Percentiles rank a stretch among this genome's conserved stretches.
Conservation (phyloP, 1,140 invertebrate genomes). For the Zaprionus ornatus region DNA sequence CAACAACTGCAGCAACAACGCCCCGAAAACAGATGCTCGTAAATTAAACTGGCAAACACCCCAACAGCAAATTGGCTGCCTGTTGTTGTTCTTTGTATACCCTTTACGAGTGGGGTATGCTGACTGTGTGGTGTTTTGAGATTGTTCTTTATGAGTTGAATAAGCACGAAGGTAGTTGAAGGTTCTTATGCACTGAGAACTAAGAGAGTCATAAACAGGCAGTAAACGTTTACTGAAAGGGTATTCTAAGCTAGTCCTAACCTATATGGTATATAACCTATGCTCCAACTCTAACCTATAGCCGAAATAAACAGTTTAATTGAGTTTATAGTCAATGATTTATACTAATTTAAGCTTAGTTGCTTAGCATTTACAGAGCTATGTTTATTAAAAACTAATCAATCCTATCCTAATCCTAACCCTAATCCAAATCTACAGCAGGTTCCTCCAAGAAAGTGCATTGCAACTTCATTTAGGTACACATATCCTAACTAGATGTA, state of each 20-base stretch:
- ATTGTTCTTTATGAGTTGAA: neutral
- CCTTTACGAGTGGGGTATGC: neutral
- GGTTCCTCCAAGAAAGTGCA: too few species aligned
- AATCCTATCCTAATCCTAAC: too few species aligned
- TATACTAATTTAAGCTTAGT: neutral
- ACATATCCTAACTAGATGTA: too few species aligned
- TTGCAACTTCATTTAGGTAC: too few species aligned
- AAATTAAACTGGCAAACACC: slow-evolving; percentile 58
- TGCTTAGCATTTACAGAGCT: neutral
- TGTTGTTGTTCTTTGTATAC: slow-evolving; percentile 18
- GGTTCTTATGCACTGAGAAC: too few species aligned
- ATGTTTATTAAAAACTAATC: neutral
- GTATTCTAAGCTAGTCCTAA: too few species aligned
- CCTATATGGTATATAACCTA: too few species aligned
- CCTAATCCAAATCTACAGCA: too few species aligned
- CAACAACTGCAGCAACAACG: slow-evolving; percentile 43
- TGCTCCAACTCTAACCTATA: neutral
- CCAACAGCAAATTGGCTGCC: slow-evolving; percentile 15
- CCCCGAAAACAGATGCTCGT: slow-evolving; percentile 57
- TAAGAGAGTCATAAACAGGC: too few species aligned
- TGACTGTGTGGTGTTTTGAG: neutral
- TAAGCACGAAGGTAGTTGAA: neutral
- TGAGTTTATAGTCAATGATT: neutral
- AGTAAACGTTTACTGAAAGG: too few species aligned
- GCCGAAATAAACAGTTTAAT: neutral